A percentile compares a stretch with the other conserved stretches of the same genome.
Evolutionary conservation across 2,888 invertebrate genomes (phyloP).

Genomic region (Melanophora roralis): DNA sequence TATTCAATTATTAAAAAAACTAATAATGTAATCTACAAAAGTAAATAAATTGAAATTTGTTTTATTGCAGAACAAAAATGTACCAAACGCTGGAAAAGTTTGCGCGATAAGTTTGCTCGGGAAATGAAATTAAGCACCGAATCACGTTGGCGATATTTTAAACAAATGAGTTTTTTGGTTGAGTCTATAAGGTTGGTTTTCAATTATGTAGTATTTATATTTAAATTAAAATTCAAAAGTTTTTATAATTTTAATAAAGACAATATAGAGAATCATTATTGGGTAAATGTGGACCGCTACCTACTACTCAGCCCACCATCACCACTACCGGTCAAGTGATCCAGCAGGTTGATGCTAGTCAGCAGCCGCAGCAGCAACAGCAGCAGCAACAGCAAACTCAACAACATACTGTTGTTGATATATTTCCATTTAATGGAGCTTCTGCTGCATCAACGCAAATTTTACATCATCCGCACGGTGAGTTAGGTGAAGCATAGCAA

Average conservation of each 20-base stretch:
- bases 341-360: constrained; percentile 68
- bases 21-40: too few relatives aligned
- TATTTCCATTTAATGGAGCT: constrained; percentile 73
- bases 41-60: too few relatives aligned
- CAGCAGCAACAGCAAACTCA: constrained; percentile 71
- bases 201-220: too few relatives aligned
- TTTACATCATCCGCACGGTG: constrained; percentile 74
- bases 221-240: too few relatives aligned
- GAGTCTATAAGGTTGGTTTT: constrained; percentile 70
- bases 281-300: constrained; percentile 70
- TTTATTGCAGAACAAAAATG: constrained; percentile 72
- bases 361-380: constrained; percentile 67
- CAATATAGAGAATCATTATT: constrained; percentile 73
- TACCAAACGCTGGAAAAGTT: constrained; percentile 74
- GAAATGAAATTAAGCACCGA: constrained; percentile 75
- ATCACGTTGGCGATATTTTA: constrained; percentile 74
- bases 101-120: constrained; percentile 74
- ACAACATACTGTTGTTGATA: constrained; percentile 72
- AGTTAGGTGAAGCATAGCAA: constrained; percentile 38
- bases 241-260: constrained; percentile 36
- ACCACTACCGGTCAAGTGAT: constrained; percentile 68
- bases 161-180: constrained; percentile 74
- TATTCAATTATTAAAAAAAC: too few relatives aligned
- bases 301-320: constrained; percentile 65
- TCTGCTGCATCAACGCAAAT: constrained; percentile 73